Percentiles rank a stretch among this genome's conserved stretches.
Conservation (phyloP, 2,888 invertebrate genomes). For the Ormyrus rosae region DNA sequence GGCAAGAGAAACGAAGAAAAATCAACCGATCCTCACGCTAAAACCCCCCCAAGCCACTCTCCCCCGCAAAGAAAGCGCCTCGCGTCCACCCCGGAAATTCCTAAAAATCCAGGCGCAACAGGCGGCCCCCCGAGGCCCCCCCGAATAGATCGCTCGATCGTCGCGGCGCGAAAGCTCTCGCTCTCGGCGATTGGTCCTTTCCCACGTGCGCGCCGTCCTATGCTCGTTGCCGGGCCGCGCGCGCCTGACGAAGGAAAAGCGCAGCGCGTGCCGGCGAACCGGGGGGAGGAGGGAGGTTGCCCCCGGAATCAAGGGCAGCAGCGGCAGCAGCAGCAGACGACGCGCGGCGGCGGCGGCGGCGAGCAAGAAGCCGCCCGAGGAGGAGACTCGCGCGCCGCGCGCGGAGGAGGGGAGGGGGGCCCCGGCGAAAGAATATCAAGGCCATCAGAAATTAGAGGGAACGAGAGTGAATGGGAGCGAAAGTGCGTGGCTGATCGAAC, state of each 20-base stretch:
- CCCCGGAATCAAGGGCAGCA: slow-evolving; percentile 46
- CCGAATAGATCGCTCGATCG: slow-evolving; percentile 22
- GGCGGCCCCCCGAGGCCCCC: no score
- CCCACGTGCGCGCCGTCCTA: slow-evolving; percentile 28
- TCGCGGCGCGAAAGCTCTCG: slow-evolving; percentile 48
- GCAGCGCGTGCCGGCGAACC: slow-evolving; percentile 13
- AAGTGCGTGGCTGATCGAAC: slow-evolving; percentile 61
- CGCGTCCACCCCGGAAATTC: no score
- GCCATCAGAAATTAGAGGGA: slow-evolving; percentile 38
- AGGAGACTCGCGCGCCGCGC: background rate
- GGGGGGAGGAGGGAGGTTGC: background rate
- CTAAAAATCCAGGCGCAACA: no score
- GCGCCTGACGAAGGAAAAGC: background rate
- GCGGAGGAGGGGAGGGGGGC: background rate
- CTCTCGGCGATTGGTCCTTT: slow-evolving; percentile 34
- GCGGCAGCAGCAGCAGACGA: slow-evolving; percentile 47
- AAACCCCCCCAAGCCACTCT: no score
- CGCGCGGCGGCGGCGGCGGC: background rate
- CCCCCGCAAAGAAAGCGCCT: no score
- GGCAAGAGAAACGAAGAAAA: no score
- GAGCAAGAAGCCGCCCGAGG: slow-evolving; percentile 21
- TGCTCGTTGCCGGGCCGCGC: background rate
- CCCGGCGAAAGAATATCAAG: slow-evolving; percentile 45
- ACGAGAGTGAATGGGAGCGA: slow-evolving; percentile 39
- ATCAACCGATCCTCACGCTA: no score